These are phyloP conservation scores for Drosophila quadrilineata DNA, from an alignment of 1,140 invertebrate genomes.

Conservation along the genomic window DNA sequence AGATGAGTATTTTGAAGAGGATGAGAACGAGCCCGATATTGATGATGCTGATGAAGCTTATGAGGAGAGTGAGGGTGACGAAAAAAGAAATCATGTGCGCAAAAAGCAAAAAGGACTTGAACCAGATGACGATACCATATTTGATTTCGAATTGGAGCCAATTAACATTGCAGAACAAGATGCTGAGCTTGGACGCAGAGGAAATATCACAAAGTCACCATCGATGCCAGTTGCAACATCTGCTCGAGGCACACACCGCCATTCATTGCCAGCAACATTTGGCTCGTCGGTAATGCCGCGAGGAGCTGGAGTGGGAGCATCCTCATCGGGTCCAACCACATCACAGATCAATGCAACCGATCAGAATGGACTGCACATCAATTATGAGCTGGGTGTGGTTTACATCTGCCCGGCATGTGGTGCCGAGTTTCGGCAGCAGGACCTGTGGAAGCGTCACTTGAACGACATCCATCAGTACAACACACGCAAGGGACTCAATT, in stretches of 20 bases:
- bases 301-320: neutral
- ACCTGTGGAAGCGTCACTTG: constrained; percentile 72
- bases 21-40: constrained; percentile 14
- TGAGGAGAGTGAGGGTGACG: neutral
- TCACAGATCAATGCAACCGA: constrained; percentile 68
- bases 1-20: constrained; percentile 43
- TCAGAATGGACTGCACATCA: constrained; percentile 60
- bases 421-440: constrained; percentile 61
- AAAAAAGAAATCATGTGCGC: neutral
- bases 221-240: constrained; percentile 23
- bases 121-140: constrained; percentile 71
- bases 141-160: constrained; percentile 68
- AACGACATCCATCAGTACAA: constrained; percentile 68
- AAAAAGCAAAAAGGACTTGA: constrained; percentile 33
- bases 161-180: constrained; percentile 40
- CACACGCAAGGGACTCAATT: constrained; percentile 67
- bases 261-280: constrained; percentile 21
- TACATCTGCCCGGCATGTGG: constrained; percentile 73
- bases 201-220: neutral
- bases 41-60: neutral
- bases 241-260: constrained; percentile 30
- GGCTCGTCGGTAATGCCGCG: constrained; percentile 1
- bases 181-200: neutral
- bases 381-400: constrained; percentile 72
- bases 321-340: constrained; percentile 48